Conservation (phyloP, 2,113 vertebrate genomes). For the Piaya cayana region DNA sequence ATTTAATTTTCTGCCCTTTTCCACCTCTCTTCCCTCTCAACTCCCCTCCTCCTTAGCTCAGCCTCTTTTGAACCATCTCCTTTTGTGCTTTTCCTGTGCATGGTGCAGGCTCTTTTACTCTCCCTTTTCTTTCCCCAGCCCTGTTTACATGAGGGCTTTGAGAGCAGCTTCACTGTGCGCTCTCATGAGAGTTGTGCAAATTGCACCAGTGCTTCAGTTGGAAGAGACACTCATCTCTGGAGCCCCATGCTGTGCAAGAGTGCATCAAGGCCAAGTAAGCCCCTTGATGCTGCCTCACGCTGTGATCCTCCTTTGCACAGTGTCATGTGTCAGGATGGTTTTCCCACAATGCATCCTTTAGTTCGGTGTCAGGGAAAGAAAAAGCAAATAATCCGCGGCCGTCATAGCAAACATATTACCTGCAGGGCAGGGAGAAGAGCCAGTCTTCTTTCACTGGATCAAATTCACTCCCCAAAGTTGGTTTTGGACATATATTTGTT, state of each 20-base stretch:
- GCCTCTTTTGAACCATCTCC: constrained; percentile 73
- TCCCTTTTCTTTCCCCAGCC: constrained; percentile 69
- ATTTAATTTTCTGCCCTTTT: constrained; percentile 59
- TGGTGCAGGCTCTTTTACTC: constrained; percentile 71
- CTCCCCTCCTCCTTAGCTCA: constrained; percentile 62
- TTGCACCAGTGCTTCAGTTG: constrained; percentile 80
- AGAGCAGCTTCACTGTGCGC: constrained; percentile 72
- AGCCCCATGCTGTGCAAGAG: constrained; percentile 81
- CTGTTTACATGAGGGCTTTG: constrained; percentile 77
- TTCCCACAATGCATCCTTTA: constrained; percentile 88
- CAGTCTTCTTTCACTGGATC: constrained; percentile 17
- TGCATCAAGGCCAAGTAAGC: constrained; percentile 85
- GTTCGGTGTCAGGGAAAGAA: constrained; percentile 76
- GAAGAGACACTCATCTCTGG: constrained; percentile 80
- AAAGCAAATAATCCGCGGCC: constrained; percentile 79
- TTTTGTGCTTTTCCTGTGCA: constrained; percentile 72
- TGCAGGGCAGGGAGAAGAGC: constrained; percentile 63
- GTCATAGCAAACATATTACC: constrained; percentile 77
- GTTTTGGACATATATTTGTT: not conserved
- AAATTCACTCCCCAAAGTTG: constrained; percentile 26
- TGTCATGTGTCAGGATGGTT: constrained; percentile 83
- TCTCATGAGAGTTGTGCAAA: constrained; percentile 81
- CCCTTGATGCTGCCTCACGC: constrained; percentile 84
- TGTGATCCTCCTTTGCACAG: constrained; percentile 84
- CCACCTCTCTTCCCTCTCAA: not conserved